Evolutionary conservation across 2,888 invertebrate species (phyloP).

Genomic region (Conus canariensis): DNA sequence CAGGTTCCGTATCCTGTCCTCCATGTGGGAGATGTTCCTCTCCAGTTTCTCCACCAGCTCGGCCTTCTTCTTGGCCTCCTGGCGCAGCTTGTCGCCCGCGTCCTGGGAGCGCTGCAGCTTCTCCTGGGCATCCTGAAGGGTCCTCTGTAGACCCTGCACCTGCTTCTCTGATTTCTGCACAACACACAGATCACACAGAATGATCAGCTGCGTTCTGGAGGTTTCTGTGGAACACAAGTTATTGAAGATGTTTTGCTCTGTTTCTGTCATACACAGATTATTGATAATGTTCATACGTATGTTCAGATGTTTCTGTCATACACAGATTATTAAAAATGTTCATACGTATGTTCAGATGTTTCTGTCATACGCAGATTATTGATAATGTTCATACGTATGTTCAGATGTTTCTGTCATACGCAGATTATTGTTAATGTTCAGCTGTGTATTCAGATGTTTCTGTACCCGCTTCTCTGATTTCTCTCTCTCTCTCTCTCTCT

Average conservation of each 20-base stretch:
- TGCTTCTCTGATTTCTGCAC: slow-evolving; percentile 62
- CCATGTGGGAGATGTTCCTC: slow-evolving; percentile 60
- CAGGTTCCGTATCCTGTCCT: slow-evolving; percentile 67
- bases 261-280: not conserved
- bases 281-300: too few species aligned
- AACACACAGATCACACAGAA: not conserved
- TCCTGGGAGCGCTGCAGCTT: slow-evolving; percentile 60
- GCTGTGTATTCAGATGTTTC: too few species aligned
- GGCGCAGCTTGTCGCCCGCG: slow-evolving; percentile 57
- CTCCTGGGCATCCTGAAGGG: slow-evolving; percentile 58
- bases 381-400: too few species aligned
- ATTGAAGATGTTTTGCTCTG: not conserved
- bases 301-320: not conserved
- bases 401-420: too few species aligned
- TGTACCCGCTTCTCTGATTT: too few species aligned
- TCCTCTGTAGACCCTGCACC: slow-evolving; percentile 55
- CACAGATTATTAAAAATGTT: too few species aligned
- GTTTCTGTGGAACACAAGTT: not conserved
- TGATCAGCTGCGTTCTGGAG: not conserved
- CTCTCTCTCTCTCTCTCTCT: too few species aligned
- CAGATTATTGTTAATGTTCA: too few species aligned
- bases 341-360: not conserved
- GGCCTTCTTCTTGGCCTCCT: slow-evolving; percentile 64
- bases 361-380: not conserved
- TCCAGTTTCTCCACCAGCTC: slow-evolving; percentile 67